phyloP scores from a whole-genome alignment of 2,888 invertebrate species.

The Amiota communis region DNA sequence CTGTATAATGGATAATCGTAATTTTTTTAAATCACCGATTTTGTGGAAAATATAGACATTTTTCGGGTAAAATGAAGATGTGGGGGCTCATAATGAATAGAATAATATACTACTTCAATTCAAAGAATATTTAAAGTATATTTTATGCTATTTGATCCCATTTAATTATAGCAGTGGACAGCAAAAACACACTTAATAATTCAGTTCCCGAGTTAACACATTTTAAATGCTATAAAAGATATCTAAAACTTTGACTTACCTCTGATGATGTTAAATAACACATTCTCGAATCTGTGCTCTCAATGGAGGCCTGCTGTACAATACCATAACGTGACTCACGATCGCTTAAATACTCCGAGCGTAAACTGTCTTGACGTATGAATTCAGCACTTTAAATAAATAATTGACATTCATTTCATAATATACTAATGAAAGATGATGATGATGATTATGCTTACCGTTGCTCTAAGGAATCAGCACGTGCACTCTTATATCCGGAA shows the following conservation, averaged over 20 bases:
- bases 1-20: too few species aligned
- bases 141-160: too few species aligned
- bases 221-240: too few species aligned
- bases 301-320: constrained; percentile 93
- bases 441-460: constrained; percentile 75
- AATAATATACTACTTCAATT: background rate
- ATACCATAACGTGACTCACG: constrained; percentile 90
- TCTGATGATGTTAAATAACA: constrained; percentile 96
- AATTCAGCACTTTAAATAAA: constrained; percentile 81
- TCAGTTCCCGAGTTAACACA: too few species aligned
- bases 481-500: constrained; percentile 88
- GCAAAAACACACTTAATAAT: background rate
- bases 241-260: constrained; percentile 78
- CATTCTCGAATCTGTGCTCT: constrained; percentile 93
- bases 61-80: too few species aligned
- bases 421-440: background rate
- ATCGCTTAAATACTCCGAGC: constrained; percentile 92
- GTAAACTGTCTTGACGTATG: constrained; percentile 90
- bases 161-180: background rate
- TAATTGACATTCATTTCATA: constrained; percentile 12
- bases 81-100: background rate
- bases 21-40: too few species aligned
- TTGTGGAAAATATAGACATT: too few species aligned
- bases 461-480: constrained; percentile 90
- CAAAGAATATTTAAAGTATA: too few species aligned